A percentile compares a stretch with the other conserved stretches of the same genome.
Evolutionary conservation across 1,140 invertebrate species (phyloP).

Genomic region (Nilaparvata lugens): DNA sequence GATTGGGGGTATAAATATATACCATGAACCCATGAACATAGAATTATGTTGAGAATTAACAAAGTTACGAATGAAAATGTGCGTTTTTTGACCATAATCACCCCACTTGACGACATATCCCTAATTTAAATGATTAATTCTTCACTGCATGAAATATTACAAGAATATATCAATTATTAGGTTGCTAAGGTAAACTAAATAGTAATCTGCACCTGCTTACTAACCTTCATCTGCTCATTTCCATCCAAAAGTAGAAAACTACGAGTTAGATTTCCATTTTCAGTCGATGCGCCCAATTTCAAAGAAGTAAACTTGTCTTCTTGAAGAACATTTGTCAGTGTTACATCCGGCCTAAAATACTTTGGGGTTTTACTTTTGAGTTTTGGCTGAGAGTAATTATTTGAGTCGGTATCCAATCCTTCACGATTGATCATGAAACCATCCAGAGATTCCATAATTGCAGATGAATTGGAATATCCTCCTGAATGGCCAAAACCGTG

Average conservation of each 20-base stretch:
- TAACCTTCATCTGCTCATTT: constrained; percentile 38
- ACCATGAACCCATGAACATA: no score
- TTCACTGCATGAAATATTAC: not conserved
- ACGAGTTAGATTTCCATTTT: constrained; percentile 18
- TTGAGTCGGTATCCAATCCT: no score
- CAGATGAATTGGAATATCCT: constrained; percentile 14
- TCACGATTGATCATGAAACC: no score
- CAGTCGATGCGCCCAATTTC: constrained; percentile 22
- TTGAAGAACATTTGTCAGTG: constrained; percentile 20
- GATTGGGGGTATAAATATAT: no score
- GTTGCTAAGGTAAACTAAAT: no score
- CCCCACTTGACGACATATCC: no score
- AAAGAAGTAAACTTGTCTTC: constrained; percentile 26
- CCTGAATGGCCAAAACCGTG: no score
- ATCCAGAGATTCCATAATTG: constrained; percentile 30
- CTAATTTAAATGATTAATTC: no score
- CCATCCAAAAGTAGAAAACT: constrained; percentile 47
- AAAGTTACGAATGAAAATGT: no score
- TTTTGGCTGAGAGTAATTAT: not conserved
- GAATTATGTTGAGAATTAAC: no score
- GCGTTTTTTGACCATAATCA: no score
- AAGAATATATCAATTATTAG: not conserved
- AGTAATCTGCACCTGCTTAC: no score
- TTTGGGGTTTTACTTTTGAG: constrained; percentile 1
- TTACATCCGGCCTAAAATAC: constrained; percentile 26